Percentiles rank a stretch among this genome's conserved stretches.
Conservation (phyloP, 2,797 vertebrate genomes). For the Luscinia megarhynchos region DNA sequence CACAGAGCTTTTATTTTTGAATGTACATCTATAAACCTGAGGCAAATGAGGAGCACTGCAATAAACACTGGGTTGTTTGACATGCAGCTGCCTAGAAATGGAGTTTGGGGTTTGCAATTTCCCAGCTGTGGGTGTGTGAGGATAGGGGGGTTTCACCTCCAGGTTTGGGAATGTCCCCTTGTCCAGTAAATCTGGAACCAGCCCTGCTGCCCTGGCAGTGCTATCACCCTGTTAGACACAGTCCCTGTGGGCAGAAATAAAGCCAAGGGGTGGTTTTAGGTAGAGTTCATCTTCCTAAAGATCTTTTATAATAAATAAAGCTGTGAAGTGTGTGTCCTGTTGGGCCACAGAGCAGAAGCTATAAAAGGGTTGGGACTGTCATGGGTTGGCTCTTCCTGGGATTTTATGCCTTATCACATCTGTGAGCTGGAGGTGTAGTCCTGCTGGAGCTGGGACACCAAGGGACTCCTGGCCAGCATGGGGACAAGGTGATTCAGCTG, state of each 20-base stretch:
- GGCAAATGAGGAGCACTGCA: background rate
- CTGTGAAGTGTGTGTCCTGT: background rate
- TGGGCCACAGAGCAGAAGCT: background rate
- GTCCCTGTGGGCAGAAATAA: background rate
- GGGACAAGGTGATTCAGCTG: background rate
- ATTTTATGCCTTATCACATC: background rate
- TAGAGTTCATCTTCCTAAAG: background rate
- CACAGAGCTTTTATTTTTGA: slow-evolving; percentile 28
- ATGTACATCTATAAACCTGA: background rate
- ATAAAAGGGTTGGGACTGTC: background rate
- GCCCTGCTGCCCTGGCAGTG: background rate
- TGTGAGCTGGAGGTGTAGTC: background rate
- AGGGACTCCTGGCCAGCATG: background rate
- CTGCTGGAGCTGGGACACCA: background rate
- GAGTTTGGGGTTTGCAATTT: background rate
- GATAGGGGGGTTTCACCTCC: rapidly evolving
- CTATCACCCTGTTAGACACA: background rate
- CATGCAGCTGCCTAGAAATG: background rate
- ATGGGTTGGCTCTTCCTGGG: background rate
- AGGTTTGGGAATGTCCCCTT: background rate
- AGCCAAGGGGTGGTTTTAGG: background rate
- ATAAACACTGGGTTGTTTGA: slow-evolving; percentile 26
- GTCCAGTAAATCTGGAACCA: background rate
- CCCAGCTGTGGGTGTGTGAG: rapidly evolving
- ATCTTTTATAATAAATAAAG: background rate